Evolutionary conservation across 2,113 vertebrate species (phyloP).

Genomic region (Canis aureus): DNA sequence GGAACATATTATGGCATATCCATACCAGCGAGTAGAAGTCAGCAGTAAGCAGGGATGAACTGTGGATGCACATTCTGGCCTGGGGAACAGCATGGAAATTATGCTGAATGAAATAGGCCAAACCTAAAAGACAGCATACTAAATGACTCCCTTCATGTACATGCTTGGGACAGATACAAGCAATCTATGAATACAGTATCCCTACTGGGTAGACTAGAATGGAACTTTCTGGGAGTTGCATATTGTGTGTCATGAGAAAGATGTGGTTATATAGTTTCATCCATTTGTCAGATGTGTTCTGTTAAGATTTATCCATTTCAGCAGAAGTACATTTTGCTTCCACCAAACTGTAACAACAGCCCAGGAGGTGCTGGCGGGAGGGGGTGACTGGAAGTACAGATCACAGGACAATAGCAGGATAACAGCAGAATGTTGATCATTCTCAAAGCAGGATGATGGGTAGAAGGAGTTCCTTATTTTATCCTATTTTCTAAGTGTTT

Average conservation of each 20-base stretch:
- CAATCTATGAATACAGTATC: not conserved
- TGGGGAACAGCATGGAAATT: not conserved
- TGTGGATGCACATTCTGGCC: not conserved
- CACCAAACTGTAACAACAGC: not conserved
- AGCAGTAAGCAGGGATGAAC: not conserved
- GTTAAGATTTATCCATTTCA: not conserved
- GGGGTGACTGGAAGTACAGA: not conserved
- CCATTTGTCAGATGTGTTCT: not conserved
- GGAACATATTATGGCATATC: not conserved
- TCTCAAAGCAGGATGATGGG: not conserved
- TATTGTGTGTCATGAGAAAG: not conserved
- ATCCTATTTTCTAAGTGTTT: not conserved
- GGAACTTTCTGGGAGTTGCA: not conserved
- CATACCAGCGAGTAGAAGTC: not conserved
- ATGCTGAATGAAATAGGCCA: not conserved
- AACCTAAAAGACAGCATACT: not conserved
- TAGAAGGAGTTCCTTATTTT: not conserved
- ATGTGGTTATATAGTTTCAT: not conserved
- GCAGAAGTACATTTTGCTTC: not conserved
- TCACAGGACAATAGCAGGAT: not conserved
- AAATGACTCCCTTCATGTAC: not conserved
- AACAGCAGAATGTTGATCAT: not conserved
- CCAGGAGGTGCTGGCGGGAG: not conserved
- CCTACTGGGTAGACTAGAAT: not conserved
- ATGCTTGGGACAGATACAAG: not conserved